Evolutionary conservation across 2,888 invertebrate species (phyloP).

Genomic region (Endotricha flammealis): DNA sequence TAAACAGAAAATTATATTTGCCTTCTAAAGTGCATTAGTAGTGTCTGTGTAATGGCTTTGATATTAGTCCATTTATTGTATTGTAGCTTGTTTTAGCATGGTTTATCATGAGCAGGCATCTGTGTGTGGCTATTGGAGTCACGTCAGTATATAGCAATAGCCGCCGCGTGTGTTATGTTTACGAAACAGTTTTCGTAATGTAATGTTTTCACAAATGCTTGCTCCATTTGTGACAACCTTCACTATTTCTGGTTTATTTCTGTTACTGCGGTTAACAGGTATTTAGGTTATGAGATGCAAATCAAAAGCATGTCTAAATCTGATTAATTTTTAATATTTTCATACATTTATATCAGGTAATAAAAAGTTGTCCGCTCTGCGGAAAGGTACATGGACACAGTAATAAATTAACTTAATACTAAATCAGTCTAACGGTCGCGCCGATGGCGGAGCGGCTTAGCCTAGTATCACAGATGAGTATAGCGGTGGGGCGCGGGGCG

Average conservation of each 20-base stretch:
- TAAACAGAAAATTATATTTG: no score
- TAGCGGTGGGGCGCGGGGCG: constrained; percentile 72
- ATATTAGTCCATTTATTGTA: no score
- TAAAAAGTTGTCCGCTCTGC: constrained; percentile 72
- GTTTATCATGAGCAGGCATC: no score
- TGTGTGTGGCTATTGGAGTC: constrained; percentile 2
- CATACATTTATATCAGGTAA: constrained; percentile 65
- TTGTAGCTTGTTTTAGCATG: no score
- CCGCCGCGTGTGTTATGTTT: constrained; percentile 5
- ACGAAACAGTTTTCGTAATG: constrained; percentile 14
- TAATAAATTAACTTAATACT: constrained; percentile 71
- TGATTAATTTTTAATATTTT: constrained; percentile 52
- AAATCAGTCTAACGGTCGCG: constrained; percentile 76
- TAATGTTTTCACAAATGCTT: constrained; percentile 13
- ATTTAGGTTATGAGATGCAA: constrained; percentile 31
- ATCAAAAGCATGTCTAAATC: constrained; percentile 49
- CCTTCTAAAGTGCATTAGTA: no score
- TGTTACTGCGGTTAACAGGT: constrained; percentile 18
- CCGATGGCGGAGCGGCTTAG: constrained; percentile 69
- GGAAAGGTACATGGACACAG: constrained; percentile 76
- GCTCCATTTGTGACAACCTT: constrained; percentile 27
- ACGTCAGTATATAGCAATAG: constrained; percentile 1
- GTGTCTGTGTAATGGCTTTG: no score
- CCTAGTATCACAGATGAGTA: constrained; percentile 77
- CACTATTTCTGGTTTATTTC: constrained; percentile 25